These are phyloP conservation scores for Mycteria americana DNA, from an alignment of 2,797 vertebrate genomes.

Conservation along the genomic window DNA sequence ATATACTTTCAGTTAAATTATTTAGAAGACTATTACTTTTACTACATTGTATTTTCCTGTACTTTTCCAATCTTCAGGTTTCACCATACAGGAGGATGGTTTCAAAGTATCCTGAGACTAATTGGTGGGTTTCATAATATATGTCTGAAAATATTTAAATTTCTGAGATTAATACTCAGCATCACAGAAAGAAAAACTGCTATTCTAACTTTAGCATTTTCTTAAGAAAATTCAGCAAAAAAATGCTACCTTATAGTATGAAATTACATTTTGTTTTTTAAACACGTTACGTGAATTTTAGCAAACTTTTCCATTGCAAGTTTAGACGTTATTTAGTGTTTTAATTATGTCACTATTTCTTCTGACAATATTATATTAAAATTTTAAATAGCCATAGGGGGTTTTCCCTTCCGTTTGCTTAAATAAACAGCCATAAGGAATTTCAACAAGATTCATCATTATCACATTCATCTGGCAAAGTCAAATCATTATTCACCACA, in stretches of 20 bases:
- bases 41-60: neutral
- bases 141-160: neutral
- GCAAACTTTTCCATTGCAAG: neutral
- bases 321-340: neutral
- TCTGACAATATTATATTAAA: neutral
- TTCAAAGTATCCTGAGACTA: neutral
- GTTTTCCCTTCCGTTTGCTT: neutral
- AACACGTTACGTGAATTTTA: neutral
- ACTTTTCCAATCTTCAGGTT: neutral
- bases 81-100: fast-evolving
- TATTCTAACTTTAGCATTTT: neutral
- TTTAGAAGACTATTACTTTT: neutral
- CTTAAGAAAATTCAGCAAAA: neutral
- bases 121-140: neutral
- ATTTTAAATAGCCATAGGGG: neutral
- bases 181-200: neutral
- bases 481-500: slow-evolving; percentile 8
- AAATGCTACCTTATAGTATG: fast-evolving
- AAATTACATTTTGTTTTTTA: neutral
- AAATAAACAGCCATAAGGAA: neutral
- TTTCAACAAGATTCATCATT: neutral
- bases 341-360: neutral
- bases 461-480: neutral
- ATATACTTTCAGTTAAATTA: neutral
- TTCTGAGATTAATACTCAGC: neutral